Conservation (phyloP, 2,797 vertebrate genomes). For the Poecilia wingei region DNA sequence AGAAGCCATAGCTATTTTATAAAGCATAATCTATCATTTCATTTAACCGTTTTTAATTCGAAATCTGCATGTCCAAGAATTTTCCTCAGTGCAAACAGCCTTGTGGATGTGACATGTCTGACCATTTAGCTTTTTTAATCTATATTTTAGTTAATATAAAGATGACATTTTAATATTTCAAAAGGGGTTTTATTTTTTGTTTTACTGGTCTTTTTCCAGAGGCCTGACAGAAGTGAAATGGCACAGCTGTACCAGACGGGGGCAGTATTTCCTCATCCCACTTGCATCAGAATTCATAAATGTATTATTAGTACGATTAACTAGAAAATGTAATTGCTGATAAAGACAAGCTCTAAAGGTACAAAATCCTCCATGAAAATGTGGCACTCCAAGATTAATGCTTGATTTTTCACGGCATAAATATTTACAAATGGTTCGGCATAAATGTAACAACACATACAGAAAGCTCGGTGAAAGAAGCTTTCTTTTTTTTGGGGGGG, state of each 20-base stretch:
- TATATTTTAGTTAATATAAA: background rate
- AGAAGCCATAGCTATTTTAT: background rate
- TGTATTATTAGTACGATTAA: slow-evolving; percentile 8
- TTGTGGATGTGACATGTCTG: background rate
- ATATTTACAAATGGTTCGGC: background rate
- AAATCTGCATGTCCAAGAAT: background rate
- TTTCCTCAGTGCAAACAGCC: background rate
- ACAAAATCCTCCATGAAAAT: too few relatives aligned
- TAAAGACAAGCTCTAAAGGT: background rate
- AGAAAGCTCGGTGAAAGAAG: background rate
- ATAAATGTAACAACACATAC: background rate
- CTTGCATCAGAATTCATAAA: slow-evolving; percentile 1
- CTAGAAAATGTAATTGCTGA: background rate
- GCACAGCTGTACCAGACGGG: slow-evolving; percentile 27
- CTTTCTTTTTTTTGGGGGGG: background rate
- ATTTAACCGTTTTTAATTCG: background rate
- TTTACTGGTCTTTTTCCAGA: background rate
- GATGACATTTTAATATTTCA: background rate
- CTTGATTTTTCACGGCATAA: background rate
- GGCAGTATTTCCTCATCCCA: slow-evolving; percentile 18
- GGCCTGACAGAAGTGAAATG: slow-evolving; percentile 1
- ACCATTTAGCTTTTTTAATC: background rate
- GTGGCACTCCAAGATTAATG: background rate
- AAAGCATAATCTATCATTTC: background rate
- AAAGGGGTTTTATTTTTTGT: background rate